A percentile compares a stretch with the other conserved stretches of the same genome.
Conservation (phyloP, 2,113 vertebrate genomes). For the Panthera tigris region DNA sequence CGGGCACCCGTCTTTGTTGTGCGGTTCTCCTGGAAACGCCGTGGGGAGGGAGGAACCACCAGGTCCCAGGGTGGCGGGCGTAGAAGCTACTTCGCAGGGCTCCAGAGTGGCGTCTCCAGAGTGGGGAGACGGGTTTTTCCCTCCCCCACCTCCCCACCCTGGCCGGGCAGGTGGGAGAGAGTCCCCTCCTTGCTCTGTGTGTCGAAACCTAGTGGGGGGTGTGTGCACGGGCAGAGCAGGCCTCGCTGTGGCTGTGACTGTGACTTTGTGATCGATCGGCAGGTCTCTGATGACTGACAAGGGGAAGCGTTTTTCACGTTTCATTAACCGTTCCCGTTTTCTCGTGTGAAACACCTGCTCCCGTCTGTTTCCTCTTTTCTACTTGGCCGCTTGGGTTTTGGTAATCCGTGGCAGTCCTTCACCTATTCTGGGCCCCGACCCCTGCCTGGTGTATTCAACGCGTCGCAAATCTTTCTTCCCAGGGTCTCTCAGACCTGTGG, state of each 20-base stretch:
- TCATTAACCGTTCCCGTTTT: background rate
- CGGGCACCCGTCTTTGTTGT: background rate
- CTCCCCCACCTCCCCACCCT: too few relatives aligned
- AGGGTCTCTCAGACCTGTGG: background rate
- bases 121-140: background rate
- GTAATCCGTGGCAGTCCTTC: background rate
- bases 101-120: background rate
- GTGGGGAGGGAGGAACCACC: background rate
- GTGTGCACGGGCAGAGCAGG: background rate
- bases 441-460: too few relatives aligned
- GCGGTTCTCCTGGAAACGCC: background rate
- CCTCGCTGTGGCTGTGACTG: background rate
- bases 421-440: too few relatives aligned
- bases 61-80: background rate
- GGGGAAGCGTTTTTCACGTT: background rate
- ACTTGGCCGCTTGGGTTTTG: background rate
- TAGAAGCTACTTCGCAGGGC: too few relatives aligned
- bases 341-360: background rate
- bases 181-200: background rate
- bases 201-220: fast-evolving
- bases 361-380: background rate
- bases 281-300: too few relatives aligned
- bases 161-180: too few relatives aligned
- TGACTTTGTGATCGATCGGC: too few relatives aligned
- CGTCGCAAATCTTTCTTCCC: background rate